Base-by-base conservation (phyloP, 2,113 vertebrate species). In the Ceuthmochares aereus region DNA sequence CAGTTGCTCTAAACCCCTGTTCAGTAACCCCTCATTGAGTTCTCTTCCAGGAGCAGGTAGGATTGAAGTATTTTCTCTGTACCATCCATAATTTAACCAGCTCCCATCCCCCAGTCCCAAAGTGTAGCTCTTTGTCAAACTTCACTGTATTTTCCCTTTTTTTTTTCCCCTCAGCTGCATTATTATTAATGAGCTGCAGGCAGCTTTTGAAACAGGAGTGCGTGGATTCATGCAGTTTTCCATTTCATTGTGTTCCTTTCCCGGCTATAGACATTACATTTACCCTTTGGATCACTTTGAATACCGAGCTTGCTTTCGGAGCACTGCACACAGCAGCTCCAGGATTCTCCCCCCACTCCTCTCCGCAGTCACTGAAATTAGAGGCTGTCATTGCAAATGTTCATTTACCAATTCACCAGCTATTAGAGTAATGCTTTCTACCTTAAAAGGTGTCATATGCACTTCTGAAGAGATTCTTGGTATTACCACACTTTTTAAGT, bases 11-110 rank as follows among this genome's bases (percentile, higher is more conserved):
- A 29, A 42, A 51, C 2, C 18, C 1, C 52, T 3, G 10, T 1
- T 34, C 25, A 2, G 52, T 5, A 36, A 11, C 29, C 1, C 1
- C 62, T 20, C 3, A 6, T 0, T 3, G 13, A 3, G 37, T 26
- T 20, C 7, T 8, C n/a, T 45, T 7, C 36, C 27, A 18, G 12
- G 8, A 6, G 4, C 2, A 2, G 6, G 8, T 5, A 2, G 1
- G 26, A 6, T 15, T n/a, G 47, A 47, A 47, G 20, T 0, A 1
- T 23, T 32, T 43, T 22, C 36, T 52, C 63, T 1, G 0, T 9
- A 45, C 52, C 10, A 9, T 2, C 36, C 17, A 2, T 4, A 11
- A 3, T 32, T 52, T 27, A 29, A 47, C 43, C 6, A 26, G 1
- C 30, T 34, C 73, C 72, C 76, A 14, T 26, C 37, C 55, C 51